Evolutionary conservation across 2,888 invertebrate species (phyloP).

Genomic region (Erebia ligea): DNA sequence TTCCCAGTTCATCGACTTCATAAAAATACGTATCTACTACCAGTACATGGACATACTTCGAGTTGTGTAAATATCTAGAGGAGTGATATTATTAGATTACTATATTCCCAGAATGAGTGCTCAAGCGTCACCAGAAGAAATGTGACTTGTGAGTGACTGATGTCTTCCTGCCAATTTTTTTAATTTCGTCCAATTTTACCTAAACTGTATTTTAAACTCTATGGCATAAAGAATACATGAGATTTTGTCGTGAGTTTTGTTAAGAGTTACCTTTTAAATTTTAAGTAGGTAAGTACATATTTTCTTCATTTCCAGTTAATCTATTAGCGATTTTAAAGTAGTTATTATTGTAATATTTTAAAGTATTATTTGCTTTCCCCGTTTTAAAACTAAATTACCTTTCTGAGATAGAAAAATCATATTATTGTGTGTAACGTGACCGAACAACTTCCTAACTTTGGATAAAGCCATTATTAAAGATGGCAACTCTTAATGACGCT

Average conservation of each 20-base stretch:
- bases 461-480: not conserved
- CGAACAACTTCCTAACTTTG: not conserved
- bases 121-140: constrained; percentile 52
- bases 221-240: constrained; percentile 43
- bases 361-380: not conserved
- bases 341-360: too few relatives aligned
- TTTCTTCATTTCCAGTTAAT: constrained; percentile 59
- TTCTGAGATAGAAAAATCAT: not conserved
- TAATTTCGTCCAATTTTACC: constrained; percentile 31
- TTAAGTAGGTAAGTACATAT: constrained; percentile 18
- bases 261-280: constrained; percentile 15
- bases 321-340: too few relatives aligned
- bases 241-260: constrained; percentile 26
- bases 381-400: constrained; percentile 15
- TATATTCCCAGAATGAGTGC: constrained; percentile 62
- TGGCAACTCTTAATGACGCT: constrained; percentile 21
- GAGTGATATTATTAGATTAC: constrained; percentile 48
- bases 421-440: too few relatives aligned
- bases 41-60: not conserved
- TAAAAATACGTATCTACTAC: not conserved
- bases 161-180: constrained; percentile 68
- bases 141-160: constrained; percentile 69
- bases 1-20: not conserved
- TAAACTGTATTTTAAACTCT: constrained; percentile 37
- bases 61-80: constrained; percentile 19